Evolutionary conservation across 2,888 invertebrate species (phyloP), one percentile per base, ranked within the genome.

Genomic region (Zygothrica quintamaculata): DNA sequence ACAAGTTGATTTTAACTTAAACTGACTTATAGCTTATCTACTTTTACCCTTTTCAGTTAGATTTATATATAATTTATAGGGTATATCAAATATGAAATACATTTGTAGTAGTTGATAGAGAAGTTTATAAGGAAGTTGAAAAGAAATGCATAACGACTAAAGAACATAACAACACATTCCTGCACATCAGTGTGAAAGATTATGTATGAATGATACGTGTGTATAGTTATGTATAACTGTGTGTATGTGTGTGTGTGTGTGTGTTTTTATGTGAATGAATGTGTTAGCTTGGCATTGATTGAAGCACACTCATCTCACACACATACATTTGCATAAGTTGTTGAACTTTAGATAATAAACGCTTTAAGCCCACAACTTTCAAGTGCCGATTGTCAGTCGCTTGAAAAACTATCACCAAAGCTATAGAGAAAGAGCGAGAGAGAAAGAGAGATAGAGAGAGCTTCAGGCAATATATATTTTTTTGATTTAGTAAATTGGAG

Each of bases 281-380:
- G 29, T 56, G 43, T 68, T 58, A 65, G 65, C 77, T 48, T 56
- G 50, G 73, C 64, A 73, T 75, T 79, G 79, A 79, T 79, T 78
- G 72, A 78, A 78, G 79, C 66, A 65, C 52, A 67, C 80, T 68
- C 74, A 58, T 33, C 36, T 36, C n/a, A n/a, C n/a, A 72, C 65
- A 55, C 68, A 44, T 36, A 57, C 61, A 81, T 79, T 81, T 77
- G 77, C 78, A 81, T 75, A 82, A 81, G 79, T 79, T 81, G 79
- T 80, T 80, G 79, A 80, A 80, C 79, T 80, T 77, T 79, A 80
- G 79, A 81, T 80, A n/a, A n/a, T n/a, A 81, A 81, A 78, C 62
- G 78, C 31, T 62, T n/a, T 51, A 48, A 59, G 52, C 53, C 66
- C 55, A 43, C 46, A 50, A 53, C 64, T 65, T 66, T 58, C 57